Evolutionary conservation across 1,140 invertebrate genomes (phyloP).

Genomic region (Eumaeus atala): DNA sequence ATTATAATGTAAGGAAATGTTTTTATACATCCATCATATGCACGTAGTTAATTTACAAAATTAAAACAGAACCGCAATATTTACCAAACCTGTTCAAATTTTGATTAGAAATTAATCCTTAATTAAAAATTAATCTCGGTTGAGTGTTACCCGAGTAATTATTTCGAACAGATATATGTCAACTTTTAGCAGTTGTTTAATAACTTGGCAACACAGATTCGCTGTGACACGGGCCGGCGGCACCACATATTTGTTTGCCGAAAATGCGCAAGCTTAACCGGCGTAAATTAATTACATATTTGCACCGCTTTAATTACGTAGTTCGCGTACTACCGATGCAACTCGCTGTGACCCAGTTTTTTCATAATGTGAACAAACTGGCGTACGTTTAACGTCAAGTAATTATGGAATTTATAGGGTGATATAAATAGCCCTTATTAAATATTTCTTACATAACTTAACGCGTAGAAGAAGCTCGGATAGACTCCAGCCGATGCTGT

Average conservation of each 20-base stretch:
- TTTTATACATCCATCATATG: neutral
- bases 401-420: slow-evolving; percentile 35
- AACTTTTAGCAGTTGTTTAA: slow-evolving; percentile 31
- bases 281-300: slow-evolving; percentile 60
- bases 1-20: too few species aligned
- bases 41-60: slow-evolving; percentile 20
- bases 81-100: slow-evolving; percentile 25
- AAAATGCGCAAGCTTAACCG: slow-evolving; percentile 39
- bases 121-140: slow-evolving; percentile 33
- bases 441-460: slow-evolving; percentile 11
- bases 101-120: slow-evolving; percentile 31
- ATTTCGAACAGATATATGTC: slow-evolving; percentile 34
- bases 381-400: slow-evolving; percentile 32
- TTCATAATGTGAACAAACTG: slow-evolving; percentile 31
- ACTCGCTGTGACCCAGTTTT: slow-evolving; percentile 49
- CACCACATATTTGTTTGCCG: slow-evolving; percentile 43
- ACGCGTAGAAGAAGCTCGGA: too few species aligned
- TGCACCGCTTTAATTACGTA: slow-evolving; percentile 48
- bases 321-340: slow-evolving; percentile 34
- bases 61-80: slow-evolving; percentile 20
- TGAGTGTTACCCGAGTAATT: slow-evolving; percentile 33
- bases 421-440: slow-evolving; percentile 17
- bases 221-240: slow-evolving; percentile 26
- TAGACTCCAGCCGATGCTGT: too few species aligned
- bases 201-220: slow-evolving; percentile 38